phyloP scores from a whole-genome alignment of 2,113 vertebrate genomes.

The Eudorcas thomsonii region DNA sequence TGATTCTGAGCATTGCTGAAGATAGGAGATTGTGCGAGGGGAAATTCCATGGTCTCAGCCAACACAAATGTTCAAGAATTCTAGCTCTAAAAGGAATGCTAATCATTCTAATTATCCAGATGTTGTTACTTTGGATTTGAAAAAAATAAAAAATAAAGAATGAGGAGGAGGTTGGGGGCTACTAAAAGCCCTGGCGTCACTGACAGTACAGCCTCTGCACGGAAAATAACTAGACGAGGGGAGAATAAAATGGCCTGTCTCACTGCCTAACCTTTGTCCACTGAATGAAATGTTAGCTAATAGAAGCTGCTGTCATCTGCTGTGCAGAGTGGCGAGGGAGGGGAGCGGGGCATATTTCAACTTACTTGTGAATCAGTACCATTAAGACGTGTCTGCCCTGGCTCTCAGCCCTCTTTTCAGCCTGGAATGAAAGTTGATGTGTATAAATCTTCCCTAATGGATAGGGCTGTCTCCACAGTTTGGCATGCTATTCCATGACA shows the following conservation, averaged over 20 bases:
- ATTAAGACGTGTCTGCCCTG: neutral
- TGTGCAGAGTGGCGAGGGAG: neutral
- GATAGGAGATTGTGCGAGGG: slow-evolving; percentile 44
- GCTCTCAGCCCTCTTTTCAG: neutral
- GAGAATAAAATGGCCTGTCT: slow-evolving; percentile 6
- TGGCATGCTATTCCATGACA: neutral
- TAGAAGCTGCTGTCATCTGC: neutral
- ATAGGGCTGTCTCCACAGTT: neutral
- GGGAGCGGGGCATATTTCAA: neutral
- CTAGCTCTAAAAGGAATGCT: slow-evolving; percentile 36
- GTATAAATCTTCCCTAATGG: slow-evolving; percentile 32
- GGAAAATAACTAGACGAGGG: neutral
- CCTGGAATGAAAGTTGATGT: neutral
- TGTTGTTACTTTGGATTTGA: slow-evolving; percentile 46
- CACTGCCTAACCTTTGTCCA: neutral
- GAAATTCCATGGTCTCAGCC: slow-evolving; percentile 60
- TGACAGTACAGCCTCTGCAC: neutral
- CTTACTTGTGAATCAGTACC: neutral
- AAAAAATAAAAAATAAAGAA: neutral
- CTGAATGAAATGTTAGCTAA: neutral
- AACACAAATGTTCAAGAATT: slow-evolving; percentile 62
- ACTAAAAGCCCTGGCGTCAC: neutral
- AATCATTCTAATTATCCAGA: slow-evolving; percentile 66
- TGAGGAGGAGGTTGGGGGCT: neutral
- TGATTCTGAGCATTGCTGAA: slow-evolving; percentile 38